Base-by-base conservation (phyloP, 2,113 vertebrate genomes). In the Siniperca chuatsi region DNA sequence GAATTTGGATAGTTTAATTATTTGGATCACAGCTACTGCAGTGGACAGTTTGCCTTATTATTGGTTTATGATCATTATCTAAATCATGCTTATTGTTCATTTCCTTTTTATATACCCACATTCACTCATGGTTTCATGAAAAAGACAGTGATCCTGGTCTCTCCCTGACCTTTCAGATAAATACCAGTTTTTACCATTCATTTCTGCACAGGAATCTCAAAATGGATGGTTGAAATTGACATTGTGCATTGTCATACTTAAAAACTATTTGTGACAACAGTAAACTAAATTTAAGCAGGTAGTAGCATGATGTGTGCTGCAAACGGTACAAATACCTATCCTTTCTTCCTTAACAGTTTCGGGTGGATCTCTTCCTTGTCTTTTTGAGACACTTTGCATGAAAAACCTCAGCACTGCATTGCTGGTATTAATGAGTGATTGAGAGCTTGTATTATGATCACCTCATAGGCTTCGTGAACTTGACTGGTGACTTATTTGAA, bases 1-100 rank as follows among this genome's bases (percentile, higher is more conserved):
- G 18, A 61, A 75, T 80, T 44, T 66, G 21, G 52, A 65, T 70
- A 46, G 37, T 84, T 75, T 46, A 16, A 89, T 76, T 69, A 75
- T 69, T 68, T 82, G 58, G 61, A 78, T 67, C 29, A 7, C 42
- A 55, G 42, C 23, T 50, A 9, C 25, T 52, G 50, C 40, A 60
- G 46, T 13, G n/a, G 35, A 25, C 15, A 23, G 4, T 76, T 67
- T 78, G 18, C 29, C 15, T 81, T 74, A 7, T 75, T 48, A 42
- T 60, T 48, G 13, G 23, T 52, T 60, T 16, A 46, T 67, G 33
- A 35, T 73, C 33, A 42, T 25, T 12, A 73, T 58, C 77, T 68
- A 15, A 57, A 73, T 57, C 12, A 42, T 72, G 42, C 35, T 23
- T 23, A 33, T 54, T 54, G 6, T 8, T 74, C 8, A 42, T 78